Evolutionary conservation across 2,888 invertebrate genomes (phyloP).

Genomic region (Lottia scabra): DNA sequence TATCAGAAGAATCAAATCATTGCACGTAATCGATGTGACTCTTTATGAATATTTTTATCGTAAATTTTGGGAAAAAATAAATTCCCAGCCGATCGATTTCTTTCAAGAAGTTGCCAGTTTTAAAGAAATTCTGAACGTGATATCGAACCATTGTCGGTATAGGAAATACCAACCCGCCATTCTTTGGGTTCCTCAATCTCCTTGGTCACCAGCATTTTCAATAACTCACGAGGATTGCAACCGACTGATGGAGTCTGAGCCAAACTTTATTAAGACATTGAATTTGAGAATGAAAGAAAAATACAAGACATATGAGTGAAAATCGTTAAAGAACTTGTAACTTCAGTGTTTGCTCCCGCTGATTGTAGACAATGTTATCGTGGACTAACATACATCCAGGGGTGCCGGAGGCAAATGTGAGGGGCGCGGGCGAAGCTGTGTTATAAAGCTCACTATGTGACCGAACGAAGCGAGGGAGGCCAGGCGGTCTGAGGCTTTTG

Average conservation of each 20-base stretch:
- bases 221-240: background rate
- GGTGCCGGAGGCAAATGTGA: too few species aligned
- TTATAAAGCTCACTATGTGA: too few species aligned
- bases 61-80: conserved; percentile 39
- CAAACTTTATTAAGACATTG: background rate
- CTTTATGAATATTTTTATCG: conserved; percentile 48
- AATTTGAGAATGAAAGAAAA: background rate
- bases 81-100: conserved; percentile 20
- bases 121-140: conserved; percentile 22
- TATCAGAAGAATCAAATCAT: conserved; percentile 29
- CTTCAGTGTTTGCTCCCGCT: too few species aligned
- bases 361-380: too few species aligned
- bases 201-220: background rate
- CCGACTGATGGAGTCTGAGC: background rate
- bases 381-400: too few species aligned
- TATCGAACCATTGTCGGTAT: conserved; percentile 26
- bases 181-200: background rate
- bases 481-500: too few species aligned
- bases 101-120: conserved; percentile 33
- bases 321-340: background rate
- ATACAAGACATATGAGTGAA: background rate
- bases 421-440: too few species aligned
- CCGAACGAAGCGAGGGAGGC: too few species aligned
- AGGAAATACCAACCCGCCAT: background rate
- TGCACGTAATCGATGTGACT: conserved; percentile 46